Percentiles rank a stretch among this genome's conserved stretches.
phyloP scores from a whole-genome alignment of 2,888 invertebrate species.

The Brenthis hecate region DNA sequence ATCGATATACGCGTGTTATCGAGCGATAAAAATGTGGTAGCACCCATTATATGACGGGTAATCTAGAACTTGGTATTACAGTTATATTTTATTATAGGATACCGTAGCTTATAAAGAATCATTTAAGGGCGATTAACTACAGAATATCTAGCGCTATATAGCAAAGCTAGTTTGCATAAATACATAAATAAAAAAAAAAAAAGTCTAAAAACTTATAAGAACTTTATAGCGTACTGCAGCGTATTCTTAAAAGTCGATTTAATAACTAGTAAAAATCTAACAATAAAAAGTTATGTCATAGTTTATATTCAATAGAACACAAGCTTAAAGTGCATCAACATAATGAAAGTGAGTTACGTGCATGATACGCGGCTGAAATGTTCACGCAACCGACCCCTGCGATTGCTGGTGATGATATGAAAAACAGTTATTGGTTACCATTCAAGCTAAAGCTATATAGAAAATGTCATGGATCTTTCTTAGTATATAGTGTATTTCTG shows the following conservation, averaged over 20 bases:
- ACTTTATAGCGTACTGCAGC: no score
- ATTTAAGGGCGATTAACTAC: not conserved
- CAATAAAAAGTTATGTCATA: not conserved
- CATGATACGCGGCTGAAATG: conserved; percentile 29
- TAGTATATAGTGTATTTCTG: no score
- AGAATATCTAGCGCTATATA: not conserved
- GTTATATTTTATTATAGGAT: not conserved
- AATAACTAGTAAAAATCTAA: no score
- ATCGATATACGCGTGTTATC: conserved; percentile 13
- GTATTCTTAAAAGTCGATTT: no score
- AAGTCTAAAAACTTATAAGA: not conserved
- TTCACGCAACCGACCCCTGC: conserved; percentile 32
- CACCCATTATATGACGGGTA: conserved; percentile 3
- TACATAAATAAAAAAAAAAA: not conserved
- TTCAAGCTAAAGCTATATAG: conserved; percentile 18
- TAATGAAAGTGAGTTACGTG: conserved; percentile 45
- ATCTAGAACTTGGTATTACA: conserved; percentile 1
- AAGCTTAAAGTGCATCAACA: conserved; percentile 45
- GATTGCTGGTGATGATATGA: conserved; percentile 32
- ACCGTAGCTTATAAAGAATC: not conserved
- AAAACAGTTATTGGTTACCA: conserved; percentile 32
- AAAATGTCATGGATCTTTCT: not conserved
- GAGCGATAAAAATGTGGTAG: conserved; percentile 21
- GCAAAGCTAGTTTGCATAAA: not conserved
- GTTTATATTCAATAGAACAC: conserved; percentile 13